Conservation (phyloP, 1,140 invertebrate genomes). For the Gryllus bimaculatus region DNA sequence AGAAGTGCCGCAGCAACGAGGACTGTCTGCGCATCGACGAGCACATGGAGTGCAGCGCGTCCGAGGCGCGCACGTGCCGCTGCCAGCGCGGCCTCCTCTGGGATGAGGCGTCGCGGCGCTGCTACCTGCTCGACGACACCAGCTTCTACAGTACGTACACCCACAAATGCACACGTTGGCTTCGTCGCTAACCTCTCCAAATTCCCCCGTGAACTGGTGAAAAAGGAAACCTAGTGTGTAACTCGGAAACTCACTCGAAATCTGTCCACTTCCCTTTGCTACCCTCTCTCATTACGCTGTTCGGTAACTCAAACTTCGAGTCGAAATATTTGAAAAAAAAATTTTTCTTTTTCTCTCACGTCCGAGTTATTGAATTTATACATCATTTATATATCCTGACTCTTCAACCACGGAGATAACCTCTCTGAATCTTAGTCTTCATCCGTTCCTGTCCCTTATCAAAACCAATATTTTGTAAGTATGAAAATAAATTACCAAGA, state of each 20-base stretch:
- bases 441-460: too few species aligned
- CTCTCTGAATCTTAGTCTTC: too few species aligned
- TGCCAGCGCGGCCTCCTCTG: slow-evolving; percentile 17
- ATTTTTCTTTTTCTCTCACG: too few species aligned
- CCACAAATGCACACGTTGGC: background rate
- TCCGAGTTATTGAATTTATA: too few species aligned
- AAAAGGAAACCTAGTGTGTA: background rate
- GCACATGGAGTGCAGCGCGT: slow-evolving; percentile 12
- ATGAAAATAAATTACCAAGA: too few species aligned
- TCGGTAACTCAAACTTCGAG: too few species aligned
- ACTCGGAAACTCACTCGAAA: background rate
- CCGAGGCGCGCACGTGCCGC: slow-evolving; percentile 6
- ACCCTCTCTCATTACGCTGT: too few species aligned
- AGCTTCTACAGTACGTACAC: background rate
- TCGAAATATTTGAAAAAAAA: too few species aligned
- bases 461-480: too few species aligned
- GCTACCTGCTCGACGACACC: slow-evolving; percentile 18
- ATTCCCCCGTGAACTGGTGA: background rate
- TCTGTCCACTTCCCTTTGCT: too few species aligned
- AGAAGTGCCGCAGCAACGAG: slow-evolving; percentile 12
- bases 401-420: too few species aligned
- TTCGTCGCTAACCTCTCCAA: background rate
- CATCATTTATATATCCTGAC: too few species aligned
- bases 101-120: slow-evolving; percentile 16
- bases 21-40: slow-evolving; percentile 13